phyloP scores from a whole-genome alignment of 2,797 vertebrate genomes.

The Prionace glauca region DNA sequence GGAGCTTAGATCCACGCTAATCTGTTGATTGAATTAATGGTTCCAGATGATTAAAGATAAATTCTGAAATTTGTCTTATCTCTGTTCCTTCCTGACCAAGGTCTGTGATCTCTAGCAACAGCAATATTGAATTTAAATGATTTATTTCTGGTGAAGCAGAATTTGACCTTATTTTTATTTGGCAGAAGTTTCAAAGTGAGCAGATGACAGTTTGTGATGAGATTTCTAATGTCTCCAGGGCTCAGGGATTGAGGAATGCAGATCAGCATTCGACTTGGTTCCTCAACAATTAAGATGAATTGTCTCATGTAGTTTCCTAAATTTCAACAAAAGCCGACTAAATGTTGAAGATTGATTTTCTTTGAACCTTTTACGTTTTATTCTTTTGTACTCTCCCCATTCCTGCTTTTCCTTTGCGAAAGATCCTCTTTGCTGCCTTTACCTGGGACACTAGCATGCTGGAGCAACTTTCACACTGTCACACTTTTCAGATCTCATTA shows the following conservation, averaged over 20 bases:
- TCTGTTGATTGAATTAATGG: background rate
- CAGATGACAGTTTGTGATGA: background rate
- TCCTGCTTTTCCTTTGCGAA: background rate
- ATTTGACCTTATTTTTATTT: background rate
- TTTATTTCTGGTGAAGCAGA: background rate
- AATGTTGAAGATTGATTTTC: background rate
- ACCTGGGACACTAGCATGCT: background rate
- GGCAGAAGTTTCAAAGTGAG: background rate
- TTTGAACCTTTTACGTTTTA: background rate
- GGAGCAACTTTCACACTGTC: background rate
- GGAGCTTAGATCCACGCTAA: background rate
- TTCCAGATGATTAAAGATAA: background rate
- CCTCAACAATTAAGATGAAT: background rate
- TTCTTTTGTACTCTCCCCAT: background rate
- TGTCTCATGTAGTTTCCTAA: background rate
- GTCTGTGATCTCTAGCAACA: background rate
- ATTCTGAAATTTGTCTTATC: conserved; percentile 1
- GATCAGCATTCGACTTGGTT: background rate
- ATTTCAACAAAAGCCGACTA: background rate
- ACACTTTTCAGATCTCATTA: background rate
- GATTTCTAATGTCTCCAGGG: background rate
- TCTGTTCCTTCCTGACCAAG: background rate
- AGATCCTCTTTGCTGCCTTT: background rate
- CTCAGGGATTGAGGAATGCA: background rate
- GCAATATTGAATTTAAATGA: background rate